These are phyloP conservation scores for Amphimedon queenslandica DNA, from an alignment of 37 sponge, comb jelly and placozoan genomes.

Conservation along the genomic window DNA sequence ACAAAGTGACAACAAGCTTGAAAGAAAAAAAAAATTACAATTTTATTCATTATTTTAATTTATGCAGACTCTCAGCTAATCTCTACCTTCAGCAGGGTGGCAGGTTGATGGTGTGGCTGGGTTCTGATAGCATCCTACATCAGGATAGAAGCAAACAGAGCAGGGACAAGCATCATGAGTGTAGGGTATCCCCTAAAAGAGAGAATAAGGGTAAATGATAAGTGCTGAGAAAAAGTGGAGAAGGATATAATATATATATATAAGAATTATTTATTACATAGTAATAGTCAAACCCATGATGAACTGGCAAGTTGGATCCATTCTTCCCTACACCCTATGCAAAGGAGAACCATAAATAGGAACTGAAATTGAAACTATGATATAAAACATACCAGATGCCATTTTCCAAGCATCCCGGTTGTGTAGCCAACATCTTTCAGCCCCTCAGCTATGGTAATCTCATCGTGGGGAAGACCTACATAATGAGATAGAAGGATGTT, in stretches of 20 bases:
- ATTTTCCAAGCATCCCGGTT: constrained; percentile 63
- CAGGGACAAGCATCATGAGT: constrained; percentile 71
- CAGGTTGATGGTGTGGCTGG: no score
- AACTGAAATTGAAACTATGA: no score
- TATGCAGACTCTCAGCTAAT: no score
- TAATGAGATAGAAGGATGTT: neutral
- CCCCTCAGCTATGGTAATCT: constrained; percentile 58
- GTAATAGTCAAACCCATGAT: constrained; percentile 78
- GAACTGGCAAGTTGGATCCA: constrained; percentile 38
- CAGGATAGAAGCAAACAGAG: constrained; percentile 60
- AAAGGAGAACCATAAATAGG: neutral
- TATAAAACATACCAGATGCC: constrained; percentile 48
- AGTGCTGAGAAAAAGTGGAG: neutral
- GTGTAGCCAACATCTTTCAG: constrained; percentile 54
- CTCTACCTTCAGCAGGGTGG: no score
- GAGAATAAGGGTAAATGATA: neutral
- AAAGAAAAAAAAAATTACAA: no score
- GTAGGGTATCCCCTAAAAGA: constrained; percentile 60
- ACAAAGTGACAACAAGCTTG: no score
- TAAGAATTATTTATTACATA: constrained; percentile 7
- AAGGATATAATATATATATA: neutral
- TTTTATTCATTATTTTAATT: no score
- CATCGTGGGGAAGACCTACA: constrained; percentile 46
- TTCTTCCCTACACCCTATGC: constrained; percentile 46
- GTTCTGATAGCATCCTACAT: constrained; percentile 42